Evolutionary conservation across 1,140 invertebrate species (phyloP).

Genomic region (Drosophila santomea): DNA sequence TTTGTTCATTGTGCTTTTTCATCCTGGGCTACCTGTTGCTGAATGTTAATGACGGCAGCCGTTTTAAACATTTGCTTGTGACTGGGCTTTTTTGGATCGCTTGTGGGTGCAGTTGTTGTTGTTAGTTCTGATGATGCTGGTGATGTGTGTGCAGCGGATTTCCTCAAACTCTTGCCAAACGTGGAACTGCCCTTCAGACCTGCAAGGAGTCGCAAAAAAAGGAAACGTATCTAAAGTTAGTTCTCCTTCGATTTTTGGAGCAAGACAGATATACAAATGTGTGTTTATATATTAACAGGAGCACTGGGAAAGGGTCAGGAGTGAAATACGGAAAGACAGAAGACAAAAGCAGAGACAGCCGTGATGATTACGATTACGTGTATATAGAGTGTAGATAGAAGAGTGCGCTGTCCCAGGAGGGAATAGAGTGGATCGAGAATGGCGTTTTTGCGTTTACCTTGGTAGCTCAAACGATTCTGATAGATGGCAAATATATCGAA

Average conservation of each 20-base stretch:
- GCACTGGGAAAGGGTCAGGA: conserved; percentile 20
- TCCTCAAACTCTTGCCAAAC: conserved; percentile 79
- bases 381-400: conserved; percentile 30
- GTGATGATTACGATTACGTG: conserved; percentile 2
- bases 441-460: conserved; percentile 75
- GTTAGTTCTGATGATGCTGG: conserved; percentile 65
- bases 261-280: conserved; percentile 9
- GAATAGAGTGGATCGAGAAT: conserved; percentile 49
- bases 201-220: conserved; percentile 28
- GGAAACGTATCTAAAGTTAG: conserved; percentile 20
- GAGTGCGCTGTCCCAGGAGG: conserved; percentile 34
- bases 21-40: conserved; percentile 60
- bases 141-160: conserved; percentile 60
- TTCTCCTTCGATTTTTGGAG: background rate
- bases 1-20: conserved; percentile 79
- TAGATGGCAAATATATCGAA: conserved; percentile 81
- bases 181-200: conserved; percentile 75
- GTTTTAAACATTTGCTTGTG: conserved; percentile 73
- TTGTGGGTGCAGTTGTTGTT: conserved; percentile 34
- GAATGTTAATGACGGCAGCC: conserved; percentile 69
- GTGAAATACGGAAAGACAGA: conserved; percentile 31
- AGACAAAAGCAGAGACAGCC: conserved; percentile 33
- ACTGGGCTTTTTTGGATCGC: conserved; percentile 61
- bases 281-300: conserved; percentile 25
- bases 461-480: conserved; percentile 83